Percentiles rank a stretch among this genome's conserved stretches.
These are phyloP conservation scores for Scaptomyza tumidula DNA, from an alignment of 2,888 invertebrate species.

Conservation along the genomic window DNA sequence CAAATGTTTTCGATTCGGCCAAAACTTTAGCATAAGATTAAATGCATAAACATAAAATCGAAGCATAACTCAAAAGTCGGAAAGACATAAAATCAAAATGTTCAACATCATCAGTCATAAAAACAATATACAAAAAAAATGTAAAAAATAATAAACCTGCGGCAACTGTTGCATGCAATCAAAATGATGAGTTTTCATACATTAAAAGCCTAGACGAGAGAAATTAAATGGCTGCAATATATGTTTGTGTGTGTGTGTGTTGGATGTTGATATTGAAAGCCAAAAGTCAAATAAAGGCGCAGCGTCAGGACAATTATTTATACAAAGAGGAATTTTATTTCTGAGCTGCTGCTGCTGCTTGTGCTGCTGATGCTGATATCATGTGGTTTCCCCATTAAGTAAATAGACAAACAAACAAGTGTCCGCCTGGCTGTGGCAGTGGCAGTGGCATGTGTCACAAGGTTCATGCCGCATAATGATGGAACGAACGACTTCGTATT, in stretches of 20 bases:
- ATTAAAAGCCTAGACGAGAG: conserved; percentile 6
- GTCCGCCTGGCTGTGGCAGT: conserved; percentile 26
- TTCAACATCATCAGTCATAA: conserved; percentile 19
- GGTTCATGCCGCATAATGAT: conserved; percentile 28
- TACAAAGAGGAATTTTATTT: conserved; percentile 47
- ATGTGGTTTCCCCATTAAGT: conserved; percentile 27
- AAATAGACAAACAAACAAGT: conserved; percentile 62
- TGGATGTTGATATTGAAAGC: not conserved
- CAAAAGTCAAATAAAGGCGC: conserved; percentile 30
- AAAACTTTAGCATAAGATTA: not conserved
- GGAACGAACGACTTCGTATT: conserved; percentile 36
- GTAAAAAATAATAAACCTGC: conserved; percentile 12
- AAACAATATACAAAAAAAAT: too few species aligned
- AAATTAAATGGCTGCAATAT: conserved; percentile 25
- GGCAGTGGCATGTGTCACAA: conserved; percentile 3
- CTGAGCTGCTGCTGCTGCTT: conserved; percentile 27
- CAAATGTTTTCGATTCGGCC: not conserved
- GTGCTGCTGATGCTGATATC: conserved; percentile 26
- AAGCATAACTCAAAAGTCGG: conserved; percentile 12
- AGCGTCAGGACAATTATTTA: conserved; percentile 49
- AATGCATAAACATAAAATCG: conserved; percentile 11
- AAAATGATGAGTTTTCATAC: conserved; percentile 35
- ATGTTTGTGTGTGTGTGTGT: not conserved
- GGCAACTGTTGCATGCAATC: conserved; percentile 55
- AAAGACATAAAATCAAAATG: conserved; percentile 50